Percentiles rank a stretch among this genome's conserved stretches.
These are phyloP conservation scores for Epirrita christyi DNA, from an alignment of 2,888 invertebrate species.

Conservation along the genomic window DNA sequence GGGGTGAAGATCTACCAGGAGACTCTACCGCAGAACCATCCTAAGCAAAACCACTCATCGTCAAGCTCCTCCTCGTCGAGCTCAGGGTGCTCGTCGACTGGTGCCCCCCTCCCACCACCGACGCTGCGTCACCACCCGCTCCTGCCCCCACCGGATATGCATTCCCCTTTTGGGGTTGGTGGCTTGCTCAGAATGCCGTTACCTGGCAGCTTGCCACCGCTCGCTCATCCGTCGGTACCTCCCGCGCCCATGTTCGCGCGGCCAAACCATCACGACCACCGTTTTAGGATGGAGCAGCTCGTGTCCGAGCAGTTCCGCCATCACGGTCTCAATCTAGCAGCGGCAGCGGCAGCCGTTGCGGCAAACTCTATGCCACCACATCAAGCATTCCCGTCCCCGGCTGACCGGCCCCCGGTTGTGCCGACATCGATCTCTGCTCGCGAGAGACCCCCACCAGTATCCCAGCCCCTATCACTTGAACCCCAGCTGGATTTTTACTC, in stretches of 20 bases:
- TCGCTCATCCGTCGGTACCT: slow-evolving; percentile 88
- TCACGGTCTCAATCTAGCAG: slow-evolving; percentile 90
- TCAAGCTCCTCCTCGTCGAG: slow-evolving; percentile 85
- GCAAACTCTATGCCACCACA: slow-evolving; percentile 86
- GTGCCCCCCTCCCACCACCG: slow-evolving; percentile 85
- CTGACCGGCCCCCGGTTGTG: slow-evolving; percentile 82
- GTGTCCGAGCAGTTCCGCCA: slow-evolving; percentile 93
- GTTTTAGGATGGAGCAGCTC: slow-evolving; percentile 93
- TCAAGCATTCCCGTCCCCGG: slow-evolving; percentile 86
- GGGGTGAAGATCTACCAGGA: slow-evolving; percentile 97
- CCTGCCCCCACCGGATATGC: slow-evolving; percentile 89
- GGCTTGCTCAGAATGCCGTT: slow-evolving; percentile 90
- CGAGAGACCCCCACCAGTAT: slow-evolving; percentile 79
- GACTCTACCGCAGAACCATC: slow-evolving; percentile 72
- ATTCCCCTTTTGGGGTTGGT: slow-evolving; percentile 90
- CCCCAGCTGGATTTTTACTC: slow-evolving; percentile 99
- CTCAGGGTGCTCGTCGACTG: slow-evolving; percentile 81
- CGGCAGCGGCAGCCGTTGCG: slow-evolving; percentile 89
- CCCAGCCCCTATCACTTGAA: slow-evolving; percentile 90
- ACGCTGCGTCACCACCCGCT: slow-evolving; percentile 88
- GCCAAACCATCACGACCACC: slow-evolving; percentile 91
- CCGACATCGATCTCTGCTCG: slow-evolving; percentile 81
- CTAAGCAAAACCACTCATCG: slow-evolving; percentile 83
- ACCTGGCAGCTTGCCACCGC: slow-evolving; percentile 86
- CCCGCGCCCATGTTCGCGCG: slow-evolving; percentile 90